phyloP scores from a whole-genome alignment of 1,140 invertebrate genomes.

The Cherax quadricarinatus region DNA sequence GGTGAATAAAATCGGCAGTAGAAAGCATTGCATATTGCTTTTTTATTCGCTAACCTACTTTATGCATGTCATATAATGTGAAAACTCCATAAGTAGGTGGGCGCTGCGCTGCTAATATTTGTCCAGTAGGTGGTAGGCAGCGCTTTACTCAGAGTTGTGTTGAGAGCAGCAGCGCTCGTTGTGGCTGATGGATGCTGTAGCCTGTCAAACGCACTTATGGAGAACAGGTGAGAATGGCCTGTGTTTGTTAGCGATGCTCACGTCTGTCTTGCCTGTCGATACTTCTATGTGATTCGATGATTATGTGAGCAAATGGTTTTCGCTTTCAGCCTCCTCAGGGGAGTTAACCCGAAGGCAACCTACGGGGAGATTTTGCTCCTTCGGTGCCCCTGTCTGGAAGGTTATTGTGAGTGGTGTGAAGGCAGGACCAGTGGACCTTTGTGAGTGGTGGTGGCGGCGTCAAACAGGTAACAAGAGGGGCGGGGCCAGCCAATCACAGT shows the following conservation, averaged over 20 bases:
- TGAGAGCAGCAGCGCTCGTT: too few relatives aligned
- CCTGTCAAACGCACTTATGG: conserved; percentile 53
- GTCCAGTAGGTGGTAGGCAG: too few relatives aligned
- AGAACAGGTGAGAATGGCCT: conserved; percentile 56
- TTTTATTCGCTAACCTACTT: too few relatives aligned
- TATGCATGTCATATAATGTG: too few relatives aligned
- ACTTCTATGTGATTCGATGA: conserved; percentile 65
- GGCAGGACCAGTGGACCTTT: not conserved
- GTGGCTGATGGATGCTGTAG: conserved; percentile 25
- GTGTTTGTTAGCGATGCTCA: conserved; percentile 61
- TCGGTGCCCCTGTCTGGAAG: not conserved
- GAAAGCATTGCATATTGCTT: too few relatives aligned
- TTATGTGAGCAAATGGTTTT: conserved; percentile 59
- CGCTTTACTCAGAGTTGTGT: too few relatives aligned
- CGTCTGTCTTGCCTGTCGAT: conserved; percentile 60
- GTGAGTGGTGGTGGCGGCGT: conserved; percentile 40
- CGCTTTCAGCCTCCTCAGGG: not conserved
- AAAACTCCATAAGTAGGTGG: too few relatives aligned
- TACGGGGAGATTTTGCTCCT: not conserved
- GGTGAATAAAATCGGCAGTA: too few relatives aligned
- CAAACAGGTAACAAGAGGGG: conserved; percentile 65
- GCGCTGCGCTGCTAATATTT: too few relatives aligned
- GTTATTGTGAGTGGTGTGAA: not conserved
- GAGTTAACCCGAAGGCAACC: not conserved
- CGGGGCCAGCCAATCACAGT: conserved; percentile 65